These are phyloP conservation scores for Mesitornis unicolor DNA, from an alignment of 2,113 vertebrate species.

Conservation along the genomic window DNA sequence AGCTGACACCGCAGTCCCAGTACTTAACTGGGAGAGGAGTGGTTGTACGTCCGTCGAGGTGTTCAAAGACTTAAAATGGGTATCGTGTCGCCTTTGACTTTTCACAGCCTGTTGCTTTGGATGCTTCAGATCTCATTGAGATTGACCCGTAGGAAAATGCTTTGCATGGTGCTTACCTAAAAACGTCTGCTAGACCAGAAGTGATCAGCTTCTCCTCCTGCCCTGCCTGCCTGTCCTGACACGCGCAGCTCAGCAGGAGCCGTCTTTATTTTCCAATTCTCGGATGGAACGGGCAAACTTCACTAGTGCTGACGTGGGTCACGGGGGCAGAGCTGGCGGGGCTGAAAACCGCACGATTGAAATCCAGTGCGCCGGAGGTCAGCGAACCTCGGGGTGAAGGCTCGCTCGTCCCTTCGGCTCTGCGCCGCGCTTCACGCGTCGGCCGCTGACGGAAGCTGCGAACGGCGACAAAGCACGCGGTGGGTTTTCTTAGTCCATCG, in stretches of 20 bases:
- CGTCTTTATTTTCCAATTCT: conserved; percentile 32
- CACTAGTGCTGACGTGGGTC: not conserved
- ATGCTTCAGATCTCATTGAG: not conserved
- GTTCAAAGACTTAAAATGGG: not conserved
- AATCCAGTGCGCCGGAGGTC: not conserved
- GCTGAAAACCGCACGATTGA: not conserved
- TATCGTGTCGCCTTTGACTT: rapidly evolving
- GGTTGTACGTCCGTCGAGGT: not conserved
- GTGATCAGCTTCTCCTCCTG: not conserved
- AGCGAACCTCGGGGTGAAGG: not conserved
- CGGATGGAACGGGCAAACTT: not conserved
- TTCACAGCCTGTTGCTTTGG: not conserved
- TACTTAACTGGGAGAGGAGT: not conserved
- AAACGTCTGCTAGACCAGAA: not conserved
- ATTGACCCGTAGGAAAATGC: not conserved
- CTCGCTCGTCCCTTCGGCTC: not conserved
- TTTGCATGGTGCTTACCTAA: conserved; percentile 41
- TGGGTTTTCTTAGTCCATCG: not conserved
- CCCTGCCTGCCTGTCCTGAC: not conserved
- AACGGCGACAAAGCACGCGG: not conserved
- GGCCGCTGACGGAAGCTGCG: not conserved
- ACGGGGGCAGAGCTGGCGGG: conserved; percentile 9
- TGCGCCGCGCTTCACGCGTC: not conserved
- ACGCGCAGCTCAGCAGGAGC: not conserved
- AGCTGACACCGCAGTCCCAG: not conserved